Base-by-base conservation (phyloP, 2,113 vertebrate species). In the Lophius piscatorius region DNA sequence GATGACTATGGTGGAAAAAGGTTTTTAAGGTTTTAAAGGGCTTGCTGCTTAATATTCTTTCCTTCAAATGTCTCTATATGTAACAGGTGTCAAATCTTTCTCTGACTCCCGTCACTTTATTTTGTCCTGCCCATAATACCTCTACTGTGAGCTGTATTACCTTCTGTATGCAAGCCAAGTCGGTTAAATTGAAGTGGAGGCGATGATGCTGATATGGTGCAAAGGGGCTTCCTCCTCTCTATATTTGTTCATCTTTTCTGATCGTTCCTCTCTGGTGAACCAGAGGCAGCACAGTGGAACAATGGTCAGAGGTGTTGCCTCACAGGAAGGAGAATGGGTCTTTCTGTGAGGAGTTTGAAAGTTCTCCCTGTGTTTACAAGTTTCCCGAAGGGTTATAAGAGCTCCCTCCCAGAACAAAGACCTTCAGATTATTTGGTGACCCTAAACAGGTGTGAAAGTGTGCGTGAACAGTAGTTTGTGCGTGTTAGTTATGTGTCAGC, bases 261-360 rank as follows among this genome's bases (percentile, higher is more conserved):
- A 34, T 41, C 35, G 33, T 65, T 39, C 20, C 68, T 18, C 58
- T 62, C 70, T 80, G 61, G 61, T 83, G 71, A 63, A 41, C 41
- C 48, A 20, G 31, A 57, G 62, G 26, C 26, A 28, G 26, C 26
- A 8, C 8, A 8, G 4, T 8, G 26, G 26, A 5, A 8, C 26
- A 8, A 28, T 28, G 26, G 4, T 28, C 8, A 28, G 4, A 4
- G 8, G 26, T n/a, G n/a, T n/a, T n/a, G n/a, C 26, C 26, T 28
- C 26, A 28, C 26, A 28, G 26, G 4, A 5, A 28, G 26, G 8
- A 28, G 26, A 8, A 4, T 28, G 26, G 26, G 4, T 8, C 26
- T 28, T 28, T 28, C 26, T 28, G 26, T 28, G 26, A 5, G 4
- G n/a, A n/a, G 8, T 28, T 28, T 28, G 26, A 4, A 28, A 8